Base-by-base conservation (phyloP, 2,113 vertebrate genomes). In the Enhydra lutris region DNA sequence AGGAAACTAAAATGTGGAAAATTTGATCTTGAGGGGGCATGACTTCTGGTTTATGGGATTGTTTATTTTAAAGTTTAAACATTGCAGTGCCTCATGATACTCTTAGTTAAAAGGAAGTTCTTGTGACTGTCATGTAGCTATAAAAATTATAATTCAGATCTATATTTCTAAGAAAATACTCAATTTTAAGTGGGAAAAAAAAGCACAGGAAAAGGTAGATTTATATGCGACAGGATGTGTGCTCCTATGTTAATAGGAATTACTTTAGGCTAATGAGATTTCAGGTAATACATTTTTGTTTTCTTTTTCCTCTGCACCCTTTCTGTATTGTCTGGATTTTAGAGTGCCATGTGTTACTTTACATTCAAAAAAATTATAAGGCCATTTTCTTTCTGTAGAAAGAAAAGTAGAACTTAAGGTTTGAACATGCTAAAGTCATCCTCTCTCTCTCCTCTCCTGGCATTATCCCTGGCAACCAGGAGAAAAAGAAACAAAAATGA, bases 1-100 rank as follows among this genome's bases (percentile, higher is more conserved):
- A 73, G 34, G 79, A 73, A 97, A 87, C 73, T 92, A 50, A 82
- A 95, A 79, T 82, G 59, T 96, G 94, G 95, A 89, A 94, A 97
- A 88, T 95, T 86, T 97, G 78, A 93, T 97, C 59, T 82, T 93
- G 73, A 93, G 71, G 74, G 63, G 61, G 26, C 11, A 76, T 42
- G 42, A 80, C 67, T 94, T 90, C 47, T 94, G 79, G 52, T 89
- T 97, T 96, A 86, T 86, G 80, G 67, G 29, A 63, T 91, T 94
- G 50, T 69, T 97, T 93, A 80, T 85, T 97, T 97, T 87, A 91
- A 96, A 96, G 85, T 83, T 86, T 91, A 88, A 94, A 80, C 36
- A 91, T 94, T 88, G 94, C 39, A 93, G 57, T 71, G 78, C 91
- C 86, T 96, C 83, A 71, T 95, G 50, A 95, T 88, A 88, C 57